A percentile compares a stretch with the other conserved stretches of the same genome.
Evolutionary conservation across 2,797 vertebrate genomes (phyloP).

Genomic region (Pristis pectinata): DNA sequence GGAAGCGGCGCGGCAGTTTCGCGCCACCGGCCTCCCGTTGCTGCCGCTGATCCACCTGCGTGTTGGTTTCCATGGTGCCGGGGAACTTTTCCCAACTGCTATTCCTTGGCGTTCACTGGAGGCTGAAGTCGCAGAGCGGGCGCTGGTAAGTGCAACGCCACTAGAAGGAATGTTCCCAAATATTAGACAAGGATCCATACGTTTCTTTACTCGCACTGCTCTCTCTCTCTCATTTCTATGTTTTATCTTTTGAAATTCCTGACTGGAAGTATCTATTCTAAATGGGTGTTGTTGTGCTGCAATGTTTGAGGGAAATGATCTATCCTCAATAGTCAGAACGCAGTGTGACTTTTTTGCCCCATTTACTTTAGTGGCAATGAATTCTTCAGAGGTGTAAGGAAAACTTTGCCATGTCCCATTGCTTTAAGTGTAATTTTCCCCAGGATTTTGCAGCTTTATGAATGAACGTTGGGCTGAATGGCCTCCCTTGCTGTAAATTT

Average conservation of each 20-base stretch:
- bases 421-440: background rate
- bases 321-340: background rate
- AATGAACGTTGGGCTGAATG: no score
- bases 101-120: background rate
- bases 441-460: no score
- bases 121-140: background rate
- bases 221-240: background rate
- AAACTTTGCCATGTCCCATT: background rate
- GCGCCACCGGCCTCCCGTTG: no score
- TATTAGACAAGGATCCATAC: background rate
- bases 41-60: no score
- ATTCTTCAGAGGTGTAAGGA: background rate
- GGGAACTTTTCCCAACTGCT: background rate
- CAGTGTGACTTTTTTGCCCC: background rate
- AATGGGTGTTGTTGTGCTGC: background rate
- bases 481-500: no score
- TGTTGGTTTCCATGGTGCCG: constrained; percentile 12
- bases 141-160: background rate
- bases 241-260: background rate
- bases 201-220: background rate
- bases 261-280: background rate
- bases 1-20: no score
- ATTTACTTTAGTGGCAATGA: background rate
- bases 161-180: background rate
- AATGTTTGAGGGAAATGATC: background rate